Evolutionary conservation across 2,888 invertebrate genomes (phyloP).

Genomic region (Chaitophorus viminalis): DNA sequence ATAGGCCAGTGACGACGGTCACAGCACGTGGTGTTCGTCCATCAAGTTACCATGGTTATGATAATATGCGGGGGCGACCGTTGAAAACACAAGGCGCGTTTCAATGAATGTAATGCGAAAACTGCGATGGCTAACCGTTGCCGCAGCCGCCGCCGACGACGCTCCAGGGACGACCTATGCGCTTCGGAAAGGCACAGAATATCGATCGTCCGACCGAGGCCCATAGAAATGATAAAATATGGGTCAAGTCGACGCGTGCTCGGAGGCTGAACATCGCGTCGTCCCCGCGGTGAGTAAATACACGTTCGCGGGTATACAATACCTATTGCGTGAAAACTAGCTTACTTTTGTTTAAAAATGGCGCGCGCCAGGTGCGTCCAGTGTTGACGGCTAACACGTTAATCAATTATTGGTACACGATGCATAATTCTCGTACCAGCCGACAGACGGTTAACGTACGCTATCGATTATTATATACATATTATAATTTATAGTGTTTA

Average conservation of each 20-base stretch:
- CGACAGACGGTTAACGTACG: too few relatives aligned
- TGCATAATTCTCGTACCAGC: too few relatives aligned
- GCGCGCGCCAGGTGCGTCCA: too few relatives aligned
- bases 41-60: neutral
- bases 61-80: neutral
- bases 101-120: constrained; percentile 36
- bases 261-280: neutral
- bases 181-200: constrained; percentile 34
- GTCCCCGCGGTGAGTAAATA: neutral
- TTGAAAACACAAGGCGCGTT: neutral
- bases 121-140: neutral
- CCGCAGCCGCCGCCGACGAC: neutral
- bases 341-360: too few relatives aligned
- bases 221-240: constrained; percentile 44
- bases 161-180: constrained; percentile 22
- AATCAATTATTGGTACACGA: too few relatives aligned
- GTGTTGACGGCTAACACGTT: too few relatives aligned
- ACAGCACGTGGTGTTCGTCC: constrained; percentile 19
- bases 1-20: neutral
- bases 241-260: constrained; percentile 30
- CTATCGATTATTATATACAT: too few relatives aligned
- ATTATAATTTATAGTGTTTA: too few relatives aligned
- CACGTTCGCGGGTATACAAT: too few relatives aligned
- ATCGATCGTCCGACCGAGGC: constrained; percentile 47
- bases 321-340: too few relatives aligned